Percentiles rank a stretch among this genome's conserved stretches.
Conservation (phyloP, 2,797 vertebrate genomes). For the Rhincodon typus region DNA sequence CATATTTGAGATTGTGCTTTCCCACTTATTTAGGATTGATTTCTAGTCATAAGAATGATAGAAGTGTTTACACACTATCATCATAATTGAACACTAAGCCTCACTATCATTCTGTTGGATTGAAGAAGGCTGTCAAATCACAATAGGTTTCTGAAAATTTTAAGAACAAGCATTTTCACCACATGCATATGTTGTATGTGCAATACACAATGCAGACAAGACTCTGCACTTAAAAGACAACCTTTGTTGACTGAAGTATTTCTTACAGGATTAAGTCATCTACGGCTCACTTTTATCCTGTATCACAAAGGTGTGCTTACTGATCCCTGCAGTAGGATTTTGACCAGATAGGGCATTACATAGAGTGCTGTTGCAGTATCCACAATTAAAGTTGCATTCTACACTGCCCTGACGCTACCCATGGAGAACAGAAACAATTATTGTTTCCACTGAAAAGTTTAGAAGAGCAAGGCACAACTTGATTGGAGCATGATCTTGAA, state of each 20-base stretch:
- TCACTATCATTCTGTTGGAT: neutral
- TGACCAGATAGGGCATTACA: too few species aligned
- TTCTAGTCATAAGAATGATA: neutral
- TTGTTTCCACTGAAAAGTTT: too few species aligned
- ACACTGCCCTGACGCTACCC: neutral
- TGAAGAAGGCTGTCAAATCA: too few species aligned
- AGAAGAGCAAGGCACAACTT: too few species aligned
- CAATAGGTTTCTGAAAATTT: neutral
- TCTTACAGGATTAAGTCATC: neutral
- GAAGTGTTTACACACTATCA: neutral
- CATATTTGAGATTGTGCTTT: neutral
- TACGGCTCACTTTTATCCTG: neutral
- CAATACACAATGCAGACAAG: neutral
- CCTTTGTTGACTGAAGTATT: neutral
- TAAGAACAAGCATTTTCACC: too few species aligned
- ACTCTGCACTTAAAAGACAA: neutral
- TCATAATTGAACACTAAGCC: neutral
- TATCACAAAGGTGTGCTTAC: neutral
- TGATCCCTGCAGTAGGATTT: neutral
- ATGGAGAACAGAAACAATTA: neutral
- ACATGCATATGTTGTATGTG: too few species aligned
- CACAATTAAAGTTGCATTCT: neutral
- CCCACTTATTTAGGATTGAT: neutral
- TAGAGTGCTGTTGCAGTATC: neutral
- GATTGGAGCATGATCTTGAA: too few species aligned